These are phyloP conservation scores for Percopsis transmontana DNA, from an alignment of 2,113 vertebrate genomes.

Conservation along the genomic window DNA sequence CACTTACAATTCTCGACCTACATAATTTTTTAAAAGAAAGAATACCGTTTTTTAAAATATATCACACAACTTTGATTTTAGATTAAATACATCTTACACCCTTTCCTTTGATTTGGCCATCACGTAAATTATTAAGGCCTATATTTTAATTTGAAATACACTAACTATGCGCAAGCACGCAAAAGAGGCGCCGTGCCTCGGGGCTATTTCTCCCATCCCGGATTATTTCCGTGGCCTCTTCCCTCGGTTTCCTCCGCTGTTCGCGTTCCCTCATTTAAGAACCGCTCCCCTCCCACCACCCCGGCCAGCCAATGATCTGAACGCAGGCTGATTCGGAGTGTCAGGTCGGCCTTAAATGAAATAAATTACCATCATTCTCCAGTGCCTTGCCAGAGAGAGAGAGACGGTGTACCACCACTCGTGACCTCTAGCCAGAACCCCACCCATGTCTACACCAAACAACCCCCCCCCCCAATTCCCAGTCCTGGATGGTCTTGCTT, in stretches of 20 bases:
- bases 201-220: constrained; percentile 62
- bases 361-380: constrained; percentile 67
- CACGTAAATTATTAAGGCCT: constrained; percentile 72
- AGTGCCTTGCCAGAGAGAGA: constrained; percentile 54
- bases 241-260: constrained; percentile 37
- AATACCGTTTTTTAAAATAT: constrained; percentile 1
- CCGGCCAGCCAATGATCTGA: constrained; percentile 60
- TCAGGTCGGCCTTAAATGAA: constrained; percentile 71
- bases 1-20: no score
- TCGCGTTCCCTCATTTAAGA: constrained; percentile 54
- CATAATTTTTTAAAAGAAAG: neutral
- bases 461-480: constrained; percentile 1
- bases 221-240: constrained; percentile 61
- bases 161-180: constrained; percentile 65
- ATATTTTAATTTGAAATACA: constrained; percentile 76
- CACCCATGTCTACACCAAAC: neutral
- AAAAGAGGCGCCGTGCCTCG: constrained; percentile 60
- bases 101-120: constrained; percentile 56
- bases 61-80: constrained; percentile 17
- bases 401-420: constrained; percentile 45
- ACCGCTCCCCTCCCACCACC: constrained; percentile 20
- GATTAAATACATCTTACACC: constrained; percentile 35
- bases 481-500: constrained; percentile 35
- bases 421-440: constrained; percentile 45
- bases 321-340: constrained; percentile 71